Percentiles rank a stretch among this genome's conserved stretches.
Evolutionary conservation across 2,888 invertebrate species (phyloP).

Genomic region (Drosophila ustulata): DNA sequence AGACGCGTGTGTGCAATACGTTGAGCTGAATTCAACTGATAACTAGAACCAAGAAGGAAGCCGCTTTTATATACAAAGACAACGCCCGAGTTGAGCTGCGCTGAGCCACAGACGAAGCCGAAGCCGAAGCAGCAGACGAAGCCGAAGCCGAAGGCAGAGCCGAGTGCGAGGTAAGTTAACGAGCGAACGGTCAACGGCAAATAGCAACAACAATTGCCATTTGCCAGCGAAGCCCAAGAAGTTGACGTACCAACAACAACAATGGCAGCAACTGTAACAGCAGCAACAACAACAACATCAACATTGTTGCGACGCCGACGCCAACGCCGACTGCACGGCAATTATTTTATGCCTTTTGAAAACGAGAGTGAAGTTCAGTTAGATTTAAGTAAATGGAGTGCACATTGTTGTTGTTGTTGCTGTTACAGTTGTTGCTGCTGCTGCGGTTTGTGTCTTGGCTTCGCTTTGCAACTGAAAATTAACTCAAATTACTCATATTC

Average conservation of each 20-base stretch:
- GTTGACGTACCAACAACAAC: conserved; percentile 45
- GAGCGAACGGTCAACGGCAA: conserved; percentile 60
- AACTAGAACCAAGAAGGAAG: conserved; percentile 85
- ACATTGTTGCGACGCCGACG: conserved; percentile 12
- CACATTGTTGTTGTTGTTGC: conserved; percentile 29
- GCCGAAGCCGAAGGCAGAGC: conserved; percentile 51
- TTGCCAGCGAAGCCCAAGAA: conserved; percentile 70
- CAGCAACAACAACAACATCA: conserved; percentile 3
- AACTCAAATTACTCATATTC: conserved; percentile 35
- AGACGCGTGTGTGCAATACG: conserved; percentile 78
- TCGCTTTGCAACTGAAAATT: conserved; percentile 31
- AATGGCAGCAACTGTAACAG: conserved; percentile 16
- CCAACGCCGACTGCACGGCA: conserved; percentile 50
- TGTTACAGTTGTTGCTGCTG: conserved; percentile 22
- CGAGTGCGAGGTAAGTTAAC: conserved; percentile 46
- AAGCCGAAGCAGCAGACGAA: conserved; percentile 32
- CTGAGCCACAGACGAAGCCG: conserved; percentile 6
- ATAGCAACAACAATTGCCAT: conserved; percentile 47
- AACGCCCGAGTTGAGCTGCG: conserved; percentile 80
- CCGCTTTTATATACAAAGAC: conserved; percentile 85
- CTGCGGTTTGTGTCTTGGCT: conserved; percentile 61
- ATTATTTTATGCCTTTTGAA: conserved; percentile 64
- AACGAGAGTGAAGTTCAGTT: conserved; percentile 78
- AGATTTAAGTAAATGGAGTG: conserved; percentile 44
- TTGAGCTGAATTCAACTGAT: conserved; percentile 85